Base-by-base conservation (phyloP, 1,140 invertebrate species). In the Octopus sinensis region DNA sequence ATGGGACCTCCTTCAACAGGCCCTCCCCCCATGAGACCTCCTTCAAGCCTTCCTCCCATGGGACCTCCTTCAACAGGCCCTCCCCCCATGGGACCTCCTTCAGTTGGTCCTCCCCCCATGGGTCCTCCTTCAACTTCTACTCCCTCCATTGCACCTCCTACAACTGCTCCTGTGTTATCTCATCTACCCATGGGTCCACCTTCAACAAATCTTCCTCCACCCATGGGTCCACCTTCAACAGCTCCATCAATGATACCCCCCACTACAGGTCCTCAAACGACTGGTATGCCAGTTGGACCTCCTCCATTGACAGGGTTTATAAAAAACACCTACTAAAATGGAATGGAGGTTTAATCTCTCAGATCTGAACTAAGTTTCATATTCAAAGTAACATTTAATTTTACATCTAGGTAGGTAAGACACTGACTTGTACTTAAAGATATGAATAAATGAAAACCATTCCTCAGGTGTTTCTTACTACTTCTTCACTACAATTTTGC, bases 251-350 rank as follows among this genome's bases (percentile, higher is more conserved):
- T 13, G 68, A 73, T 73, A 23, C 13, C 68, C 68, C 6, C 7
- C 30, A 17, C 30, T 13, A 6, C 68, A 73, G 5, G 30, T 62
- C 56, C 56, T 12, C 68, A 13, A 73, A 73, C 13, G 30, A 17
- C 68, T 43, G 30, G 30, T 43, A 43, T 43, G 30, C 30, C 30
- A 43, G 84, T 92, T 12, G 92, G 92, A 30, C 92, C 93, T 68
- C 93, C 93, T 23, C 93, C 93, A 4, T 91, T 87, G 56, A 82
- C 87, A 52, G 93, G 93, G 56, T 86, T 86, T 82, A 76, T 86
- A n/a, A 80, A 81, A 79, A 43, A 43, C 30, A 43, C 30, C 30
- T 43, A 43, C 30, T 43, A 43, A 43, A 43, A 43, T 43, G 30
- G 30, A 43, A 43, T 43, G 30, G 30, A 43, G 30, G 30, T 43